Conservation (phyloP, 2,888 invertebrate species). For the Gastracanthus pulcherrimus region DNA sequence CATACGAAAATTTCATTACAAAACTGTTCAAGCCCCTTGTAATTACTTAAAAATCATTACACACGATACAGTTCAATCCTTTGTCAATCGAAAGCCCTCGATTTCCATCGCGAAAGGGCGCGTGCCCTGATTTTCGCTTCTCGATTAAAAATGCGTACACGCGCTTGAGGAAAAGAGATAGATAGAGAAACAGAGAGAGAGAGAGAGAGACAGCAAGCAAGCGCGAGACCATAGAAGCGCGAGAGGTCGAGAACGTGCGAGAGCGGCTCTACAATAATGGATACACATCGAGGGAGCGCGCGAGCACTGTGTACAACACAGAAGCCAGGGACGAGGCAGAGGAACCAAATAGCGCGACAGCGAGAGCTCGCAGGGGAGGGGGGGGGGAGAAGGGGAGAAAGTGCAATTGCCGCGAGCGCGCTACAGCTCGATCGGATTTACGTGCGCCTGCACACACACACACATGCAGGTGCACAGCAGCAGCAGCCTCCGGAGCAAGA, state of each 20-base stretch:
- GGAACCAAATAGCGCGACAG: neutral
- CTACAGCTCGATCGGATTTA: constrained; percentile 47
- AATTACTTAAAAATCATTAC: too few species aligned
- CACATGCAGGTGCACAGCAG: neutral
- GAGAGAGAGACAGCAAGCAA: neutral
- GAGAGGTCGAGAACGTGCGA: neutral
- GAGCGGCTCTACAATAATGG: constrained; percentile 23
- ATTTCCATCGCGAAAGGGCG: neutral
- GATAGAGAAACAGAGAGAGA: too few species aligned
- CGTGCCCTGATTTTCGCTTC: constrained; percentile 14
- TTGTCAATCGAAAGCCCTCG: too few species aligned
- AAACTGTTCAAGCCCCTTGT: too few species aligned
- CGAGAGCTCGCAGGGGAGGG: too few species aligned
- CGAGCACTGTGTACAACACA: neutral
- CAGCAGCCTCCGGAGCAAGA: neutral
- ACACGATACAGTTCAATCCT: too few species aligned
- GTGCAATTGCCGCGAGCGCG: constrained; percentile 12
- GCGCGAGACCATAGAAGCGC: too few species aligned
- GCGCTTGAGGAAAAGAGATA: too few species aligned
- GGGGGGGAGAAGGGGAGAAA: neutral
- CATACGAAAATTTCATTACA: too few species aligned
- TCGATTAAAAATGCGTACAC: constrained; percentile 25
- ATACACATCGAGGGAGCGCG: too few species aligned
- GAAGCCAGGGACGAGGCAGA: neutral
- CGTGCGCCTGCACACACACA: neutral